Conservation (phyloP, 2,113 vertebrate genomes). For the Malurus alboscapulatus region DNA sequence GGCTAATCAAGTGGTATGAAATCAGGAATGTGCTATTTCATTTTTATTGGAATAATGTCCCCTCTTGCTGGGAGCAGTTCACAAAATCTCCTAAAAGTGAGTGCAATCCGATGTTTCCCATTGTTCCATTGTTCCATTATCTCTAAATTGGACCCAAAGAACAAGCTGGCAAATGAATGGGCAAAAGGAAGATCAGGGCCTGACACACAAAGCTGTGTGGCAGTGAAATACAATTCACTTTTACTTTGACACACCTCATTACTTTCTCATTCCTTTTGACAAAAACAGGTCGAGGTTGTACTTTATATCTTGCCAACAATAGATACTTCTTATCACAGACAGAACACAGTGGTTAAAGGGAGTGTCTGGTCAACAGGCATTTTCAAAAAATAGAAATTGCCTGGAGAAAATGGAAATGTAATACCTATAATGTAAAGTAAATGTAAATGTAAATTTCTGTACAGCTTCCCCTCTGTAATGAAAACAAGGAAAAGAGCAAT, state of each 20-base stretch:
- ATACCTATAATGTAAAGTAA: neutral
- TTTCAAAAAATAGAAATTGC: slow-evolving; percentile 50
- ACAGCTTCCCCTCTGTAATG: neutral
- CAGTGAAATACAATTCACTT: slow-evolving; percentile 33
- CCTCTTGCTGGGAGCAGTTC: neutral
- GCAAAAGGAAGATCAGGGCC: neutral
- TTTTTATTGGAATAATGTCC: neutral
- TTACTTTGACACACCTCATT: slow-evolving; percentile 52
- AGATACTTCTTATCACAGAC: slow-evolving; percentile 28
- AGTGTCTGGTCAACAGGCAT: neutral
- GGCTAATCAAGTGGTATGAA: neutral
- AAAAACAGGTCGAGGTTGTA: slow-evolving; percentile 14
- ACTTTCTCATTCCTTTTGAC: slow-evolving; percentile 56
- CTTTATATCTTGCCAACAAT: neutral
- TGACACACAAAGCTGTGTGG: neutral
- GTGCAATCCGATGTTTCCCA: neutral
- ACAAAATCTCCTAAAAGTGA: neutral
- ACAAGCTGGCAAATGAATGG: neutral
- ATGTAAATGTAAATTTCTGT: neutral
- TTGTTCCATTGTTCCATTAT: neutral
- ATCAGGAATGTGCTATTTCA: neutral
- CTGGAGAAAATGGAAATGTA: neutral
- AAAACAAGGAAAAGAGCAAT: neutral
- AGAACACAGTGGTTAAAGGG: neutral
- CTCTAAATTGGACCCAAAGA: slow-evolving; percentile 12